Percentiles rank a stretch among this genome's conserved stretches.
These are phyloP conservation scores for Yponomeuta evonymella DNA, from an alignment of 2,888 invertebrate species.

Conservation along the genomic window DNA sequence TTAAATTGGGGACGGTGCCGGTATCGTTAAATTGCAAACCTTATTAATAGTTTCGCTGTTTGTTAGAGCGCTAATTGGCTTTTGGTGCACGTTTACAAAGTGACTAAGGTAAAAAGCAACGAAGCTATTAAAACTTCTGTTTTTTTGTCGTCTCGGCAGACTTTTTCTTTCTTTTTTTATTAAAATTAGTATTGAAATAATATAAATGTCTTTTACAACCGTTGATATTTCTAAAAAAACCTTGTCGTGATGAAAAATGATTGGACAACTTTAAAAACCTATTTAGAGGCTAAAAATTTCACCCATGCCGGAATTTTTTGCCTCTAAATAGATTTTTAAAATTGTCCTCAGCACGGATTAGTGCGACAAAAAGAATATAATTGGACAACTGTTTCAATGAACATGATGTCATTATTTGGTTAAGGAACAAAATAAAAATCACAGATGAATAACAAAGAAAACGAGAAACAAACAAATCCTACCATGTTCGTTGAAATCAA, in stretches of 20 bases:
- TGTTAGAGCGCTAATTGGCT: background rate
- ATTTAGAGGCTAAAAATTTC: no score
- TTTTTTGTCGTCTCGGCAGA: background rate
- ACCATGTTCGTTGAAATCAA: background rate
- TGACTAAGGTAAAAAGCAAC: background rate
- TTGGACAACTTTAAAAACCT: no score
- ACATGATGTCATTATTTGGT: no score
- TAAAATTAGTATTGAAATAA: no score
- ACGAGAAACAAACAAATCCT: slow-evolving; percentile 4
- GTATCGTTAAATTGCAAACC: background rate
- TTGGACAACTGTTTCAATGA: no score
- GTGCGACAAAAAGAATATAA: no score
- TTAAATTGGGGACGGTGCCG: slow-evolving; percentile 1
- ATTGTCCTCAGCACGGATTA: no score
- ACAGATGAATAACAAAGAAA: slow-evolving; percentile 1
- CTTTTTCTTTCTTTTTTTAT: background rate
- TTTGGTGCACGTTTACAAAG: background rate
- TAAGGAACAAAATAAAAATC: background rate
- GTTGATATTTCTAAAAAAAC: no score
- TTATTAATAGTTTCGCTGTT: background rate
- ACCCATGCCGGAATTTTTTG: no score
- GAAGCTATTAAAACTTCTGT: background rate
- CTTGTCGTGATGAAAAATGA: no score
- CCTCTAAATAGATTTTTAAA: no score
- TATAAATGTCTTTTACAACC: no score